Evolutionary conservation across 1,140 invertebrate species (phyloP), one percentile per base, ranked within the genome.

Genomic region (Drosophila serrata): DNA sequence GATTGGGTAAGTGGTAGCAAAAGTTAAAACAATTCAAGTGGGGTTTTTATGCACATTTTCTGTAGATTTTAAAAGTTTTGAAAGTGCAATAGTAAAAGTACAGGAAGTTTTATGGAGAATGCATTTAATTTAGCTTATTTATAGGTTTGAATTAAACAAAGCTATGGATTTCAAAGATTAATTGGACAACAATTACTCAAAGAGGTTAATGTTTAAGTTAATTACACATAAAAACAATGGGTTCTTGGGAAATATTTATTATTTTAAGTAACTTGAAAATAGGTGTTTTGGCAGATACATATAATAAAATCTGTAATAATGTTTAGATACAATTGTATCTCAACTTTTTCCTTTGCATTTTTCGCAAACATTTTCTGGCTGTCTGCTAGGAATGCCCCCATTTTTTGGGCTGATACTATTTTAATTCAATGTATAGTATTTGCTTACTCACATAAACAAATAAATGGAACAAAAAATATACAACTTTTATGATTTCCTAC

Each of bases 401-500:
- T 39, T 39, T 56, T 69, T 0, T 3, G 0, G 39, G 29, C 42
- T 19, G 31, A 29, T 62, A 37, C 8, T 6, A 39, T 68, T 39
- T 12, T 12, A 31, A 61, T 37, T 13, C 48, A 43, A 59, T 33
- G 48, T 49, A 31, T 49, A 27, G 9, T 27, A n/a, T 46, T 43
- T 46, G 31, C 12, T 12, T 46, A 0, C 17, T 61, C n/a, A 48
- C 8, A 70, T 72, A 58, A 72, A 58, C 65, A 67, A 67, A 35
- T 33, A 67, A 43, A 7, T 67, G 17, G 45, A 33, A 35, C 65
- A 67, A 27, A 40, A 19, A 35, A 35, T 68, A 68, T 45, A 68
- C 64, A 72, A 70, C 43, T 22, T 24, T 40, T 39, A 22, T 27
- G 53, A 48, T 72, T 72, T 59, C 35, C 37, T 72, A n/a, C 57